Conservation (phyloP, 2,113 vertebrate species). For the Girardinichthys multiradiatus region DNA sequence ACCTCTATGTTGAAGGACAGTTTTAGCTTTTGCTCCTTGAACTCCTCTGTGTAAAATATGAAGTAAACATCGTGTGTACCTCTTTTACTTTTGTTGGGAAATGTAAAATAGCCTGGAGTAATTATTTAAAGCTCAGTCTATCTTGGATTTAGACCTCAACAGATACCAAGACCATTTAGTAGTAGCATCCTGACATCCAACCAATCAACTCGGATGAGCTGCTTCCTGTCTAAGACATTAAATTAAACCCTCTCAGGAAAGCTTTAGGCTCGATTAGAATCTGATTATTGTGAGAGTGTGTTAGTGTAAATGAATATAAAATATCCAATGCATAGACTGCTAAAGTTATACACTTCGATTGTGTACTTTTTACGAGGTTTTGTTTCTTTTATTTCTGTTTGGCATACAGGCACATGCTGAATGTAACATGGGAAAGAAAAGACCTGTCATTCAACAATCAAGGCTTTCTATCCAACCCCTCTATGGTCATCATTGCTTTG, state of each 20-base stretch:
- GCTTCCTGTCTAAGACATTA: constrained; percentile 56
- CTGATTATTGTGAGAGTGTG: constrained; percentile 46
- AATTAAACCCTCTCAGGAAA: constrained; percentile 59
- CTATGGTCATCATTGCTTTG: constrained; percentile 93
- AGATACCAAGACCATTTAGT: constrained; percentile 5
- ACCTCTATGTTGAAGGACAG: neutral
- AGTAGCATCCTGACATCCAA: constrained; percentile 34
- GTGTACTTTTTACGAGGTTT: constrained; percentile 2
- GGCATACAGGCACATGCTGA: constrained; percentile 87
- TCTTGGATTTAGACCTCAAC: constrained; percentile 24
- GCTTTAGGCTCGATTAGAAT: constrained; percentile 70
- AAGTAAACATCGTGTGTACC: neutral
- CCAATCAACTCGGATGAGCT: constrained; percentile 68
- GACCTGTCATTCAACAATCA: constrained; percentile 94
- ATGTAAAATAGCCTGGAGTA: constrained; percentile 48
- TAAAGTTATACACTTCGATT: constrained; percentile 37
- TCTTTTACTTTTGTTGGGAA: constrained; percentile 17
- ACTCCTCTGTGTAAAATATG: neutral
- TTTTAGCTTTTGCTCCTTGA: neutral
- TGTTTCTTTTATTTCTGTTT: constrained; percentile 10
- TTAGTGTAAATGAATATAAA: constrained; percentile 53
- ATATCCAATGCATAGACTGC: constrained; percentile 5
- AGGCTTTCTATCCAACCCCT: constrained; percentile 91
- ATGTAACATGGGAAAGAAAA: constrained; percentile 93
- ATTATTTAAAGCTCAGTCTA: constrained; percentile 38